Evolutionary conservation across 1,140 invertebrate species (phyloP).

Genomic region (Magallana angulata): DNA sequence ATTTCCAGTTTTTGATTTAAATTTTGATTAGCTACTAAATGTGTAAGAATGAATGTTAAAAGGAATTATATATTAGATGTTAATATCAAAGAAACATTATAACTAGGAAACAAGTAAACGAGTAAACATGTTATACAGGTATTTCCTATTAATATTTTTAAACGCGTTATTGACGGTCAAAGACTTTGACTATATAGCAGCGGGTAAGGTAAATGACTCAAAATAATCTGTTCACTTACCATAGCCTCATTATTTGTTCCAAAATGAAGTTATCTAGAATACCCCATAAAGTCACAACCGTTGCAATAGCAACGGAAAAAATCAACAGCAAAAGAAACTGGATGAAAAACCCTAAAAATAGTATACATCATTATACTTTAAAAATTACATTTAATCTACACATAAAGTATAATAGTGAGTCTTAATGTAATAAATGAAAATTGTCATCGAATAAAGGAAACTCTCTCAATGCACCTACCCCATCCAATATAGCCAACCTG

Average conservation of each 20-base stretch:
- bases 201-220: background rate
- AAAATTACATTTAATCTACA: background rate
- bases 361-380: background rate
- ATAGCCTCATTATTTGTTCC: background rate
- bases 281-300: conserved; percentile 47
- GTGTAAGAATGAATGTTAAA: no score
- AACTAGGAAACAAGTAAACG: no score
- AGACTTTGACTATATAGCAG: no score
- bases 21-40: no score
- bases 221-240: background rate
- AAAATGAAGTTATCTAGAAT: background rate
- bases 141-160: no score
- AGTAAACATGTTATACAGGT: no score
- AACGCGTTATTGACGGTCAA: no score
- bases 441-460: no score
- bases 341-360: conserved; percentile 56
- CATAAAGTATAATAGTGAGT: background rate
- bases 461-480: conserved; percentile 52
- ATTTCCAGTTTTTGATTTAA: no score
- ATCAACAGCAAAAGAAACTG: conserved; percentile 56
- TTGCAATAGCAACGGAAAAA: conserved; percentile 42
- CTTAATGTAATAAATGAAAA: no score
- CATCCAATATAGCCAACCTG: conserved; percentile 70
- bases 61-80: no score
- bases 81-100: no score